Evolutionary conservation across 1,140 invertebrate species (phyloP).

Genomic region (Eupeodes corollae): DNA sequence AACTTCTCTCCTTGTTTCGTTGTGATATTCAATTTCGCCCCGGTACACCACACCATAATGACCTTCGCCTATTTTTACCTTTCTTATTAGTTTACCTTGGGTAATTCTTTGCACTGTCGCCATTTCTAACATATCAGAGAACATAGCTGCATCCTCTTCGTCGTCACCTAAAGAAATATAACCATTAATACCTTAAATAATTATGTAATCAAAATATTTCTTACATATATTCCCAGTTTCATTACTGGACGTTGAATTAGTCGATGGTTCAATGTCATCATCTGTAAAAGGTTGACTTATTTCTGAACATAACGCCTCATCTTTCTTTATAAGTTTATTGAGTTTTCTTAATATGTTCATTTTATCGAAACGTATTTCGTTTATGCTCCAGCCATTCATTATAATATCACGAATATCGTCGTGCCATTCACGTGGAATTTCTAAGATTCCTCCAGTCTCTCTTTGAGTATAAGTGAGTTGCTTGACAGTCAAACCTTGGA

Average conservation of each 20-base stretch:
- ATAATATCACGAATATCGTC: slow-evolving; percentile 67
- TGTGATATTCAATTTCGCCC: slow-evolving; percentile 17
- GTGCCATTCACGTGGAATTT: slow-evolving; percentile 63
- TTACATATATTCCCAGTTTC: neutral
- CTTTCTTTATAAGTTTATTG: slow-evolving; percentile 14
- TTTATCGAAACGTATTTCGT: slow-evolving; percentile 58
- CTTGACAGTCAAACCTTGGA: slow-evolving; percentile 36
- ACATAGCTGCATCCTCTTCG: neutral
- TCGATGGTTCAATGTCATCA: neutral
- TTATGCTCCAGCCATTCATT: slow-evolving; percentile 73
- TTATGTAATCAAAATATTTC: neutral
- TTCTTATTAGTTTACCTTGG: slow-evolving; percentile 23
- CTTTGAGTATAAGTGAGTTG: slow-evolving; percentile 54
- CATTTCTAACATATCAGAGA: slow-evolving; percentile 9
- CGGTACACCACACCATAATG: slow-evolving; percentile 27
- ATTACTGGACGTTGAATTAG: neutral
- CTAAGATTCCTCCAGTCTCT: slow-evolving; percentile 40
- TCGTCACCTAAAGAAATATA: neutral
- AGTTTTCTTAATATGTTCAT: slow-evolving; percentile 40
- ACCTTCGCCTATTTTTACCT: slow-evolving; percentile 23
- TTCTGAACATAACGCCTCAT: neutral
- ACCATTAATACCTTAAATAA: neutral
- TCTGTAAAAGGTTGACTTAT: too few species aligned
- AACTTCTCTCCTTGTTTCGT: slow-evolving; percentile 38
- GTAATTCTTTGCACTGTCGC: slow-evolving; percentile 15